phyloP scores from a whole-genome alignment of 2,797 vertebrate genomes.

The Zalophus californianus region DNA sequence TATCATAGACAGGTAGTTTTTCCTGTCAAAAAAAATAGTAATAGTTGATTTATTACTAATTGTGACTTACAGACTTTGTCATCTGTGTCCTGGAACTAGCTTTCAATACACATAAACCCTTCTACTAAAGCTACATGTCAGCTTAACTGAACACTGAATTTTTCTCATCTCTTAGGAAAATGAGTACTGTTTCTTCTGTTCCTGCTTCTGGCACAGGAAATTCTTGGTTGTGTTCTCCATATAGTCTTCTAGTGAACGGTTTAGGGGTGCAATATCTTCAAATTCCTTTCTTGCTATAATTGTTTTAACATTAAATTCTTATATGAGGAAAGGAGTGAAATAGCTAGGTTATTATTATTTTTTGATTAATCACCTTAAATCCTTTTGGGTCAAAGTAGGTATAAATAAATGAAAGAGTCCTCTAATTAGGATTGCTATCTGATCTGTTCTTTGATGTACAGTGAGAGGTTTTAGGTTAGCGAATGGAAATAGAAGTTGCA shows the following conservation, averaged over 20 bases:
- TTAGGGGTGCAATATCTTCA: neutral
- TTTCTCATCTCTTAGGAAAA: conserved; percentile 23
- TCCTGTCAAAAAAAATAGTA: neutral
- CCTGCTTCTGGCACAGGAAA: neutral
- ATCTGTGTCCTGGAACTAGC: neutral
- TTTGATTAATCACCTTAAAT: conserved; percentile 69
- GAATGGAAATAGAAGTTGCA: conserved; percentile 18
- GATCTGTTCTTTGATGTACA: neutral
- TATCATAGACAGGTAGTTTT: neutral
- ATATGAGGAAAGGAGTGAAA: conserved; percentile 14
- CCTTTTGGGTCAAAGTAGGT: conserved; percentile 31
- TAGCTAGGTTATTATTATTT: neutral
- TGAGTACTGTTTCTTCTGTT: neutral
- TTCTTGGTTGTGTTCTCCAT: neutral
- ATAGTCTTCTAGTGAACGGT: neutral
- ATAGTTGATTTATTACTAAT: conserved; percentile 21
- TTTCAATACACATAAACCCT: neutral
- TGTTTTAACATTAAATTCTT: conserved; percentile 29
- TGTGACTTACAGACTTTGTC: neutral
- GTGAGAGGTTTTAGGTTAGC: conserved; percentile 33
- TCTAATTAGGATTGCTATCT: conserved; percentile 62
- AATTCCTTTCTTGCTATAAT: neutral
- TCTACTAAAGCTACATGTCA: neutral
- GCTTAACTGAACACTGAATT: neutral
- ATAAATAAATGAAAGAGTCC: conserved; percentile 58